Conservation (phyloP, 2,797 vertebrate genomes). For the Pangasius krempfi region DNA sequence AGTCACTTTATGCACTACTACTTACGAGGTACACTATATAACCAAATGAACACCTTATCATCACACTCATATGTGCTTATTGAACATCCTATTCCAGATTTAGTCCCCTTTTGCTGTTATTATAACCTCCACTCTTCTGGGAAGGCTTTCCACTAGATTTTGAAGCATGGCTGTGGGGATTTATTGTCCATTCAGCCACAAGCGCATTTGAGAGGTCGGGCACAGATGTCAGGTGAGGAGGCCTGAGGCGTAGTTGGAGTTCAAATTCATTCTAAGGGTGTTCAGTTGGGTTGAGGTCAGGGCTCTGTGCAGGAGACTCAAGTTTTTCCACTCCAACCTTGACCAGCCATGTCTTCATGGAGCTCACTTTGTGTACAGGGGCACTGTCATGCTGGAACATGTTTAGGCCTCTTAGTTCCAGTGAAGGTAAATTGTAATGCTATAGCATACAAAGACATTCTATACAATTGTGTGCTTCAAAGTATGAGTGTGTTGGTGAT, state of each 20-base stretch:
- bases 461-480: background rate
- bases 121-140: background rate
- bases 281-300: background rate
- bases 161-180: background rate
- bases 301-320: no score
- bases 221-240: background rate
- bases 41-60: background rate
- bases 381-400: background rate
- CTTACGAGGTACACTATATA: background rate
- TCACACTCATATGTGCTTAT: background rate
- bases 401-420: background rate
- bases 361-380: background rate
- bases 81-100: background rate
- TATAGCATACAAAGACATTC: background rate
- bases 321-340: background rate
- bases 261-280: background rate
- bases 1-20: background rate
- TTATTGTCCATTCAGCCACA: background rate
- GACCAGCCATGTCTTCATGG: background rate
- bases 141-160: background rate
- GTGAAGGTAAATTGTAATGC: background rate
- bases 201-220: background rate
- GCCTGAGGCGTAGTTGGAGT: background rate
- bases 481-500: background rate
- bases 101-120: background rate